These are phyloP conservation scores for Meriones psammophilus DNA, from an alignment of 2,797 vertebrate genomes.

Conservation along the genomic window DNA sequence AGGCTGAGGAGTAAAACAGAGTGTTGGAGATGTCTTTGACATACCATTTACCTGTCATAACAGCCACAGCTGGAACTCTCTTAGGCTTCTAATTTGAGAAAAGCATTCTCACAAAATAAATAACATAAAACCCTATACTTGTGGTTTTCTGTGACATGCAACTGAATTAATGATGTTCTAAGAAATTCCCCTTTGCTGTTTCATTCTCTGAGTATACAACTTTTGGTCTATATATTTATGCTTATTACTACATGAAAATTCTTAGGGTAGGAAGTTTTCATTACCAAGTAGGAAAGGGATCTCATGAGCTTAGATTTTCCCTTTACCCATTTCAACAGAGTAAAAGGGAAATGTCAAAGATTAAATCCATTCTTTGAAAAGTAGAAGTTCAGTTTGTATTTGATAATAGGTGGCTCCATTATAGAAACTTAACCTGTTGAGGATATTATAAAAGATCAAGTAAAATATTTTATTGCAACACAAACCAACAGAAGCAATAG, in stretches of 20 bases:
- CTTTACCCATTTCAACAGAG: neutral
- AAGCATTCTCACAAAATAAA: neutral
- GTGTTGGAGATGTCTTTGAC: neutral
- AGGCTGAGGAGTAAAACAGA: no score
- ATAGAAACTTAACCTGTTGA: neutral
- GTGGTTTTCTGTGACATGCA: neutral
- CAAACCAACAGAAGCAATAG: neutral
- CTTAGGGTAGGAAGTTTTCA: neutral
- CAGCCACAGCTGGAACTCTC: neutral
- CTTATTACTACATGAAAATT: neutral
- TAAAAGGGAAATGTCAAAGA: neutral
- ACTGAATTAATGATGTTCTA: neutral
- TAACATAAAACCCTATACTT: neutral
- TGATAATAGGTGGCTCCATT: neutral
- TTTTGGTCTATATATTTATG: neutral
- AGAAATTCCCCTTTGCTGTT: neutral
- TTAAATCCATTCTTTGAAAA: neutral
- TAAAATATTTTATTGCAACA: neutral
- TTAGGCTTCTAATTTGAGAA: neutral
- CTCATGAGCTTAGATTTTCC: neutral
- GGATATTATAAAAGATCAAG: neutral
- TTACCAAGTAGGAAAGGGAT: no score
- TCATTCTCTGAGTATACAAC: neutral
- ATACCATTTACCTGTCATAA: neutral
- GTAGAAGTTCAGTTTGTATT: neutral